Evolutionary conservation across 2,113 vertebrate genomes (phyloP).

Genomic region (Hyperopisus bebe): DNA sequence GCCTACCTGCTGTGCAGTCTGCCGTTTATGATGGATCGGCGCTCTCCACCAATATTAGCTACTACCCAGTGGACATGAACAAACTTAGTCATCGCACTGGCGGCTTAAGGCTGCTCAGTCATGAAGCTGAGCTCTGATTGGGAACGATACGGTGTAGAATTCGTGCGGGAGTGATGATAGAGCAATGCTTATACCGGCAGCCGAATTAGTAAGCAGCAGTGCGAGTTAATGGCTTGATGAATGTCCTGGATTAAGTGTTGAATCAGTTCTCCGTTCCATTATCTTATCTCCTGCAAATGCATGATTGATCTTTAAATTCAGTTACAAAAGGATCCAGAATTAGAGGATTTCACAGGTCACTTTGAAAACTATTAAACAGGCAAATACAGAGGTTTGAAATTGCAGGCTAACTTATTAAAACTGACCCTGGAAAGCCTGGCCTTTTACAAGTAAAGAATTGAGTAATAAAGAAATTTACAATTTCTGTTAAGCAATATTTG

Average conservation of each 20-base stretch:
- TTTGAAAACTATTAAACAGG: constrained; percentile 54
- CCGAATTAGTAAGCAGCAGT: constrained; percentile 4
- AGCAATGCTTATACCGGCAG: background rate
- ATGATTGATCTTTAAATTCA: constrained; percentile 47
- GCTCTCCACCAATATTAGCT: background rate
- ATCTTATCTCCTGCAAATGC: constrained; percentile 48
- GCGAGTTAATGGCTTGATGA: constrained; percentile 11
- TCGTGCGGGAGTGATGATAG: background rate
- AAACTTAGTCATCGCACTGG: background rate
- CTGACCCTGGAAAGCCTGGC: background rate
- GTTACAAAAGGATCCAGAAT: constrained; percentile 40
- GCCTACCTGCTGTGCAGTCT: background rate
- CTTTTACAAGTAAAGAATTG: background rate
- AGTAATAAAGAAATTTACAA: background rate
- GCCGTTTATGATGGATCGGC: background rate
- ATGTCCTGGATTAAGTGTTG: constrained; percentile 1
- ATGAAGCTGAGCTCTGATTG: background rate
- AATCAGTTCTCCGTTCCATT: constrained; percentile 23
- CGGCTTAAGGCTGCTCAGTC: background rate
- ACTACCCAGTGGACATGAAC: constrained; percentile 3
- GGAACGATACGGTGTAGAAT: background rate
- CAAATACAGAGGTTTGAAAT: background rate
- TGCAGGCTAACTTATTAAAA: background rate
- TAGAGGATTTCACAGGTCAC: constrained; percentile 56
- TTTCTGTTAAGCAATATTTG: background rate